phyloP scores from a whole-genome alignment of 1,140 invertebrate species.

The Atopsyche davidsoni region DNA sequence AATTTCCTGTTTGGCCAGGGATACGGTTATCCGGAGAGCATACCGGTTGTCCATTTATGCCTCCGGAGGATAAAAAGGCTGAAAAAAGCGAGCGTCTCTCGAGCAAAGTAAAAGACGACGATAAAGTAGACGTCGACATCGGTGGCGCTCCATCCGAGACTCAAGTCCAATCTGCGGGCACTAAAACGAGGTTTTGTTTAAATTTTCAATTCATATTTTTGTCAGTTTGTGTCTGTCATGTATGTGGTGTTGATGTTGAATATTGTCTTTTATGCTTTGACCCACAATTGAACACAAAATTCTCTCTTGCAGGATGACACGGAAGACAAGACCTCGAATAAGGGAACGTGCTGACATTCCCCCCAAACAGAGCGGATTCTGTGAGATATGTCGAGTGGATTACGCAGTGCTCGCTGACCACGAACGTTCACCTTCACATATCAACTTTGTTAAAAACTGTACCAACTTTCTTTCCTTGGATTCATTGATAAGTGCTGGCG shows the following conservation, averaged over 20 bases:
- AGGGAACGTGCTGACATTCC: constrained; percentile 37
- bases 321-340: constrained; percentile 55
- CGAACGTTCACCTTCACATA: constrained; percentile 63
- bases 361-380: constrained; percentile 51
- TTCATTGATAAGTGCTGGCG: constrained; percentile 55
- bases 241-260: not conserved
- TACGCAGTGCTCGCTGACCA: constrained; percentile 62
- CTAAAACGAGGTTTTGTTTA: not conserved
- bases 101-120: not conserved
- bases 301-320: constrained; percentile 56
- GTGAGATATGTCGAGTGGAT: constrained; percentile 67
- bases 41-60: constrained; percentile 23
- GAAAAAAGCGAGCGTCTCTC: not conserved
- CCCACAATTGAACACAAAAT: no score
- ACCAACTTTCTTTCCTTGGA: constrained; percentile 65
- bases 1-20: constrained; percentile 44
- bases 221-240: not conserved
- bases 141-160: not conserved
- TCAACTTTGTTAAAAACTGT: constrained; percentile 62
- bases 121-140: not conserved
- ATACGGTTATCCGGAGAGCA: constrained; percentile 23
- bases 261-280: no score
- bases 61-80: constrained; percentile 5
- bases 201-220: constrained; percentile 1
- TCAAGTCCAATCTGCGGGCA: not conserved